Conservation (phyloP, 2,888 invertebrate species). For the Theretra japonica region DNA sequence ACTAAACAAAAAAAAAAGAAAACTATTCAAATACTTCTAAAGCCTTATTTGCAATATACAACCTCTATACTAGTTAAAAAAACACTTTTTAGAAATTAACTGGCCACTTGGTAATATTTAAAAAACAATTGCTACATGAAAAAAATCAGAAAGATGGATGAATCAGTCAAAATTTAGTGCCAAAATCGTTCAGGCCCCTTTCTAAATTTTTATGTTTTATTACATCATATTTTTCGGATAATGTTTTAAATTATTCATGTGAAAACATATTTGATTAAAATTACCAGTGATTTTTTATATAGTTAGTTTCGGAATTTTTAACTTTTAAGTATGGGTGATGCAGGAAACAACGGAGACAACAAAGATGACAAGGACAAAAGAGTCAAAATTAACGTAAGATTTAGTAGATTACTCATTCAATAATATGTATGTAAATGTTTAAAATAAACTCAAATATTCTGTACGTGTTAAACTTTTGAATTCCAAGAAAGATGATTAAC, state of each 20-base stretch:
- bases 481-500: neutral
- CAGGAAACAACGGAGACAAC: constrained; percentile 38
- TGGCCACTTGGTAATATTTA: neutral
- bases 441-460: neutral
- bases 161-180: neutral
- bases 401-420: neutral
- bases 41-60: too few relatives aligned
- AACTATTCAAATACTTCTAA: too few relatives aligned
- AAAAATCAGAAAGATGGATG: neutral
- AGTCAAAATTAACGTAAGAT: constrained; percentile 70
- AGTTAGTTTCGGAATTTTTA: constrained; percentile 22
- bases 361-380: constrained; percentile 67
- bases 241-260: constrained; percentile 16
- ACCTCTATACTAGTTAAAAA: too few relatives aligned
- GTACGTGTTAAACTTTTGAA: neutral
- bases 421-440: neutral
- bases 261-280: constrained; percentile 38
- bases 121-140: neutral
- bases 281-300: constrained; percentile 35
- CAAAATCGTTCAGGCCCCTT: neutral
- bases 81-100: too few relatives aligned
- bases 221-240: constrained; percentile 31
- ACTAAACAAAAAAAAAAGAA: too few relatives aligned
- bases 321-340: constrained; percentile 52
- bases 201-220: constrained; percentile 13